Percentiles rank a stretch among this genome's conserved stretches.
Evolutionary conservation across 2,797 vertebrate species (phyloP).

Genomic region (Hypotaenidia philippensis): DNA sequence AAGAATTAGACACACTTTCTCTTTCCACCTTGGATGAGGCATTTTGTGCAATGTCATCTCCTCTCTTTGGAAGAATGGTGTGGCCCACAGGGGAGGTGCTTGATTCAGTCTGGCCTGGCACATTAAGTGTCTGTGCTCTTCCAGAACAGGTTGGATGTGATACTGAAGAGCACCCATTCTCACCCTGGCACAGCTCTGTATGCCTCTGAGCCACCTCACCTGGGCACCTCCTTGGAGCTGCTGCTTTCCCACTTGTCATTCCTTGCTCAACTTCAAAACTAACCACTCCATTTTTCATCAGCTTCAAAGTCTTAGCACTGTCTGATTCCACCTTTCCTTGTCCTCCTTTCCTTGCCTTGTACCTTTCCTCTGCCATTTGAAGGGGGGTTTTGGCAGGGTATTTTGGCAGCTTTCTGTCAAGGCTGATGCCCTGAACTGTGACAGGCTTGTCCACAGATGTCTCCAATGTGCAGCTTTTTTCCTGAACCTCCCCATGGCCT

Average conservation of each 20-base stretch:
- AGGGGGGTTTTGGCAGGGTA: constrained; percentile 31
- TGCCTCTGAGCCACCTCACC: constrained; percentile 53
- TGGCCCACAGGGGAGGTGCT: background rate
- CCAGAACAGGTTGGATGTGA: constrained; percentile 46
- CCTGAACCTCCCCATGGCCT: background rate
- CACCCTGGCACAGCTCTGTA: background rate
- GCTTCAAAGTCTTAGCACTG: background rate
- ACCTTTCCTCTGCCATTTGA: constrained; percentile 68
- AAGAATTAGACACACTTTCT: constrained; percentile 6
- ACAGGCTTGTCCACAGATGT: background rate
- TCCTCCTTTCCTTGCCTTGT: constrained; percentile 54
- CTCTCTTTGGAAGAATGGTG: background rate
- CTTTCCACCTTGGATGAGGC: constrained; percentile 43
- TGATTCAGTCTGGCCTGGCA: constrained; percentile 57
- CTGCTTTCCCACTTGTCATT: background rate
- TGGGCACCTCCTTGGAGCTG: constrained; percentile 8
- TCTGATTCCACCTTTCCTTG: constrained; percentile 49
- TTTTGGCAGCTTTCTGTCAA: constrained; percentile 20
- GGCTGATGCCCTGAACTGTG: background rate
- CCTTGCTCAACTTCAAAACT: background rate
- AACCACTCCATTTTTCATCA: constrained; percentile 7
- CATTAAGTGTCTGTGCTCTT: constrained; percentile 67
- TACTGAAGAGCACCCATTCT: background rate
- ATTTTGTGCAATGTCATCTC: constrained; percentile 35
- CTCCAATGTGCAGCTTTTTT: background rate